Conservation (phyloP, 1,140 invertebrate genomes). For the Calliopsis andreniformis region DNA sequence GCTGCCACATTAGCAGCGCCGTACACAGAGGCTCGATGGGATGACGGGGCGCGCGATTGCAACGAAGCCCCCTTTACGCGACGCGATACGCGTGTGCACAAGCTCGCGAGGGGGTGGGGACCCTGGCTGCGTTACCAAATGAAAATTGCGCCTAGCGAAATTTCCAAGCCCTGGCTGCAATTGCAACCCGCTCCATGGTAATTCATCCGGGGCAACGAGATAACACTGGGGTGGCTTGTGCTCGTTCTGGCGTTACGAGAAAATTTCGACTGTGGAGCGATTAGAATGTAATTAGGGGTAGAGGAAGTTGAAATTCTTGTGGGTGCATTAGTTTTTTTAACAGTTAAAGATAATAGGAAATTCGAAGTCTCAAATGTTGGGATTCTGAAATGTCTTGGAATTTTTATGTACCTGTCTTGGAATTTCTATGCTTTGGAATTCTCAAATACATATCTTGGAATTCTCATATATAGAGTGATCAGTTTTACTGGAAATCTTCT, state of each 20-base stretch:
- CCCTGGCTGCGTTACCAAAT: neutral
- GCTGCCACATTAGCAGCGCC: slow-evolving; percentile 28
- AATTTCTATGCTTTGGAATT: too few species aligned
- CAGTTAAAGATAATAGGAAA: too few species aligned
- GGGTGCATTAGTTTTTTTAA: too few species aligned
- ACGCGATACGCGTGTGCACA: neutral
- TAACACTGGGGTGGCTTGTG: neutral
- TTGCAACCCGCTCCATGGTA: slow-evolving; percentile 16
- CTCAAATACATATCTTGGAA: too few species aligned
- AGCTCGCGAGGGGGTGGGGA: too few species aligned
- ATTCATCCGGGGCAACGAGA: slow-evolving; percentile 9
- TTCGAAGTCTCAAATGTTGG: too few species aligned
- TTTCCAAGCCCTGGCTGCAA: slow-evolving; percentile 10
- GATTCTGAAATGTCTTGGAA: too few species aligned
- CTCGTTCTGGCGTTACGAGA: neutral
- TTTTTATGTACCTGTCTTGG: too few species aligned
- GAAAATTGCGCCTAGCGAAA: slow-evolving; percentile 34
- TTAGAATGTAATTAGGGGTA: neutral
- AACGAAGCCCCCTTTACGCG: slow-evolving; percentile 1
- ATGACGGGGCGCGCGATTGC: slow-evolving; percentile 5
- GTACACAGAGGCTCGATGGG: slow-evolving; percentile 3
- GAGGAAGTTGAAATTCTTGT: neutral
- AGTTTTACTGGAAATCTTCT: too few species aligned
- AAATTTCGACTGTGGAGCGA: too few species aligned
- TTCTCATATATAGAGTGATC: too few species aligned